phyloP scores from a whole-genome alignment of 2,797 vertebrate genomes.

The Clarias laeviceps region DNA sequence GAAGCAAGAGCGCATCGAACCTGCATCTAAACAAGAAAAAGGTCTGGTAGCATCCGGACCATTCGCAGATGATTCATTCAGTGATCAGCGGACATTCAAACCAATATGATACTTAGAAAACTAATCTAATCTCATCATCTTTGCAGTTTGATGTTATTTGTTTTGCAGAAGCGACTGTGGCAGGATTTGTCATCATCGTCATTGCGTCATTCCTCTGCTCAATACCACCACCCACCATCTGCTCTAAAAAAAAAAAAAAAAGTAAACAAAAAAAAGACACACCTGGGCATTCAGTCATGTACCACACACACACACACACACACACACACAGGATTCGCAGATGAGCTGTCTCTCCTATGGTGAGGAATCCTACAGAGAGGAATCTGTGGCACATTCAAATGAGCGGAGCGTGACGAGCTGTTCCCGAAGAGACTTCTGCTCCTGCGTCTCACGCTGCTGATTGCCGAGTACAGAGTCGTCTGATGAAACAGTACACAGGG shows the following conservation, averaged over 20 bases:
- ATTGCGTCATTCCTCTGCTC: neutral
- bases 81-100: neutral
- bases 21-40: neutral
- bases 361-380: neutral
- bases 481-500: neutral
- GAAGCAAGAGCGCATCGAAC: neutral
- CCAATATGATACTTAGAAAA: neutral
- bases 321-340: neutral
- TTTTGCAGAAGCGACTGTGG: neutral
- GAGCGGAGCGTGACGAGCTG: conserved; percentile 2
- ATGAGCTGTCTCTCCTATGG: conserved; percentile 10
- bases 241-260: neutral
- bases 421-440: neutral
- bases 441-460: neutral
- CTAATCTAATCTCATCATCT: neutral
- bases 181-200: neutral
- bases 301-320: neutral
- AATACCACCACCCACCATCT: neutral
- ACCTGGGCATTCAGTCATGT: conserved; percentile 5
- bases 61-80: neutral
- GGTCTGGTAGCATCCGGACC: neutral
- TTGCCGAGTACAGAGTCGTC: neutral
- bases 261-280: neutral
- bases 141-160: neutral
- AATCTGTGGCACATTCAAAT: conserved; percentile 1